These are phyloP conservation scores for Etheostoma cragini DNA, from an alignment of 2,113 vertebrate genomes.

Conservation along the genomic window DNA sequence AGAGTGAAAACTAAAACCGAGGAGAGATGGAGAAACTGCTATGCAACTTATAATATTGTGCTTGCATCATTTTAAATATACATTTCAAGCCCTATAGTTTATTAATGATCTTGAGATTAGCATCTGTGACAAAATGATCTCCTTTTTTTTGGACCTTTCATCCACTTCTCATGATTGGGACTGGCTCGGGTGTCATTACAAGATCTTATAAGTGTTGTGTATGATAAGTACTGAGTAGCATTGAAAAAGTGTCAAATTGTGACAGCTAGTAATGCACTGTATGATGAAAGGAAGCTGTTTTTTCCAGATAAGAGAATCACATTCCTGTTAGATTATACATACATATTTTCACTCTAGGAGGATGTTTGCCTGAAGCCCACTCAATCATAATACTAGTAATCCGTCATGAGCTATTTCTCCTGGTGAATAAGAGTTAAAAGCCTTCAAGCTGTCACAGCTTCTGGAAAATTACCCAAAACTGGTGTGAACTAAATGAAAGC, in stretches of 20 bases:
- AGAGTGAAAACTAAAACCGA: slow-evolving; percentile 13
- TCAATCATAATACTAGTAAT: slow-evolving; percentile 17
- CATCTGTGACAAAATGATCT: neutral
- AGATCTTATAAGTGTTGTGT: neutral
- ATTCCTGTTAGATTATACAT: slow-evolving; percentile 47
- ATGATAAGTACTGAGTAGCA: neutral
- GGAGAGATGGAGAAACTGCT: slow-evolving; percentile 9
- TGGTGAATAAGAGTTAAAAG: slow-evolving; percentile 9
- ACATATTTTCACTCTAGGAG: neutral
- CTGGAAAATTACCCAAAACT: slow-evolving; percentile 4
- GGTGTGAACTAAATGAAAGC: slow-evolving; percentile 16
- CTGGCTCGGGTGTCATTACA: no score
- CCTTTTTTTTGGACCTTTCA: neutral
- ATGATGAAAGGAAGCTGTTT: neutral
- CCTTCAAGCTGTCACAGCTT: slow-evolving; percentile 26
- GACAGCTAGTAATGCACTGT: neutral
- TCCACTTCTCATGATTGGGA: neutral
- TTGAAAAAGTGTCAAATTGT: neutral
- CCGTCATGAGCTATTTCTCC: slow-evolving; percentile 31
- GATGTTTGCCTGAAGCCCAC: slow-evolving; percentile 8
- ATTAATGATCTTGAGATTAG: neutral
- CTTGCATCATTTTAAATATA: neutral
- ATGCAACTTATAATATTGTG: slow-evolving; percentile 5
- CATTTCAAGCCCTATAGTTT: neutral
- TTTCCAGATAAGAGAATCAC: slow-evolving; percentile 25